A percentile compares a stretch with the other conserved stretches of the same genome.
Conservation (phyloP, 2,113 vertebrate species). For the Ptilonorhynchus violaceus region DNA sequence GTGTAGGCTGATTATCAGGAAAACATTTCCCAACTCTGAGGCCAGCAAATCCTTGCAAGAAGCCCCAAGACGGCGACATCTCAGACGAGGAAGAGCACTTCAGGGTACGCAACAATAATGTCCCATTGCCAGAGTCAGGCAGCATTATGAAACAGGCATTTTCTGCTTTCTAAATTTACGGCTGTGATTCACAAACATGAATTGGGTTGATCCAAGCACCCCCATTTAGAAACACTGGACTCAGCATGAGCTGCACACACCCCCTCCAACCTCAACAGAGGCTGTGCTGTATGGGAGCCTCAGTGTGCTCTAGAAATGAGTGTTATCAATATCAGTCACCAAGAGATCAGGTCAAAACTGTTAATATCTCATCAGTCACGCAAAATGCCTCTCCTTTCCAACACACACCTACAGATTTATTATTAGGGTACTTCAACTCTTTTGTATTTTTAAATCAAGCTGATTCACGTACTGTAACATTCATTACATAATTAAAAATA, state of each 20-base stretch:
- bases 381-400: not conserved
- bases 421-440: not conserved
- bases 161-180: conserved; percentile 7
- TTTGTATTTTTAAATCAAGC: conserved; percentile 30
- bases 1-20: not conserved
- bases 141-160: conserved; percentile 13
- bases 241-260: not conserved
- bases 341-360: conserved; percentile 38
- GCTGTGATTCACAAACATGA: conserved; percentile 19
- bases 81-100: not conserved
- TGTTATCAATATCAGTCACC: conserved; percentile 22
- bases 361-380: conserved; percentile 54
- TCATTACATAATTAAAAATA: conserved; percentile 21
- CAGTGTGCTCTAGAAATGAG: not conserved
- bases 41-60: not conserved
- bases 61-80: not conserved
- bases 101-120: not conserved
- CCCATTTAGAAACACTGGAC: not conserved
- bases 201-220: not conserved
- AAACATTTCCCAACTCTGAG: not conserved
- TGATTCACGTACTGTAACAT: not conserved
- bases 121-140: not conserved
- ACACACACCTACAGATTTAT: conserved; percentile 22
- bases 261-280: not conserved
- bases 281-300: not conserved